Conservation (phyloP, 1,140 invertebrate genomes). For the Marisa cornuarietis region DNA sequence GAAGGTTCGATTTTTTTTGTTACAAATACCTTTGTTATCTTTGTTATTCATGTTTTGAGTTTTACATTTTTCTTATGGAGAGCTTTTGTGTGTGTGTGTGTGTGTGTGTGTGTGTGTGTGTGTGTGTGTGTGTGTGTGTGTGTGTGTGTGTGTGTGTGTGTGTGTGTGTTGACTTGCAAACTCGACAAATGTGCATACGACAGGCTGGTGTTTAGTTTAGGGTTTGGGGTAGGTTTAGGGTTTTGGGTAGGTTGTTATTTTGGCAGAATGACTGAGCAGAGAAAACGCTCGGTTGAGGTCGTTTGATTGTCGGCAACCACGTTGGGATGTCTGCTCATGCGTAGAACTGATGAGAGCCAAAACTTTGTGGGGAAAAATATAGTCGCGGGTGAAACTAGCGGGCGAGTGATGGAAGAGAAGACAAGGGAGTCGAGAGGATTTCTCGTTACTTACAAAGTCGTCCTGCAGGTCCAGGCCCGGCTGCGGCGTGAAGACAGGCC, state of each 20-base stretch:
- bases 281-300: no score
- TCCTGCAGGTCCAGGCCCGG: conserved; percentile 6
- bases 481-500: neutral
- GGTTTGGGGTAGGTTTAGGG: no score
- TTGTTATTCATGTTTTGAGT: neutral
- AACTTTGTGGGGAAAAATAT: no score
- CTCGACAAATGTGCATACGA: neutral
- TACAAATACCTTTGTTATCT: neutral
- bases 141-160: conserved; percentile 12
- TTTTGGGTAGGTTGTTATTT: no score
- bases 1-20: neutral
- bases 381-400: no score
- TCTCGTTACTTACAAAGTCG: conserved; percentile 5
- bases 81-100: neutral
- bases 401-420: no score
- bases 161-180: neutral
- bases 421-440: neutral
- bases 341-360: no score
- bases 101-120: conserved; percentile 6
- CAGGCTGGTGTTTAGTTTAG: no score
- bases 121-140: conserved; percentile 8
- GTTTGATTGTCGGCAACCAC: no score
- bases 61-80: neutral
- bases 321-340: no score
- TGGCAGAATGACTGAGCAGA: no score